Evolutionary conservation across 2,113 vertebrate genomes (phyloP).

Genomic region (Serilophus lunatus): DNA sequence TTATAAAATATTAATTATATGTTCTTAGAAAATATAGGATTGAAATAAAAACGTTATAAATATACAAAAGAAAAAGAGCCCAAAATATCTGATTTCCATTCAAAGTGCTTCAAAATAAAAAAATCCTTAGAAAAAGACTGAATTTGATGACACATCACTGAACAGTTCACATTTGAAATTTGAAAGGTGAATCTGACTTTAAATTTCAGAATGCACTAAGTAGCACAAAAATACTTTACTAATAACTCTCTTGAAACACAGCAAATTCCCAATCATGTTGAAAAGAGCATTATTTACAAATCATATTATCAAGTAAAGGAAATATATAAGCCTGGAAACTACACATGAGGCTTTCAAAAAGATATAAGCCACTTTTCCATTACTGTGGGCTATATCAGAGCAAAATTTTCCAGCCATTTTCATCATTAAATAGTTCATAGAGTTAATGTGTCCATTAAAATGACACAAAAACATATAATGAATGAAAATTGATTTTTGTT

Average conservation of each 20-base stretch:
- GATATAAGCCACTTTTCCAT: neutral
- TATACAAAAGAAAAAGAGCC: neutral
- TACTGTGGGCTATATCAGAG: neutral
- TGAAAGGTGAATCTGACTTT: neutral
- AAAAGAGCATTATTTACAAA: neutral
- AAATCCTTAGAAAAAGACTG: neutral
- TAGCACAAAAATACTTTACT: neutral
- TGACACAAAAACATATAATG: neutral
- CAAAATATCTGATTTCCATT: neutral
- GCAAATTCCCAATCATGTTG: neutral
- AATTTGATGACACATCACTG: neutral
- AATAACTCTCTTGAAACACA: neutral
- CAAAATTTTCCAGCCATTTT: neutral
- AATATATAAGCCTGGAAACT: neutral
- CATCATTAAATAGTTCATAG: neutral
- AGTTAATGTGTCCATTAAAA: neutral
- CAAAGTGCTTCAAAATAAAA: neutral
- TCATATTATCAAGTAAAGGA: neutral
- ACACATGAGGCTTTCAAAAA: neutral
- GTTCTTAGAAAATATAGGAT: neutral
- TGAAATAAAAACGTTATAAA: neutral
- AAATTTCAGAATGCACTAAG: neutral
- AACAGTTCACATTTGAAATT: neutral
- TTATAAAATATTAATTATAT: neutral
- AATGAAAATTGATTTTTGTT: neutral